Evolutionary conservation across 2,113 vertebrate species (phyloP).

Genomic region (Phrynosoma platyrhinos): DNA sequence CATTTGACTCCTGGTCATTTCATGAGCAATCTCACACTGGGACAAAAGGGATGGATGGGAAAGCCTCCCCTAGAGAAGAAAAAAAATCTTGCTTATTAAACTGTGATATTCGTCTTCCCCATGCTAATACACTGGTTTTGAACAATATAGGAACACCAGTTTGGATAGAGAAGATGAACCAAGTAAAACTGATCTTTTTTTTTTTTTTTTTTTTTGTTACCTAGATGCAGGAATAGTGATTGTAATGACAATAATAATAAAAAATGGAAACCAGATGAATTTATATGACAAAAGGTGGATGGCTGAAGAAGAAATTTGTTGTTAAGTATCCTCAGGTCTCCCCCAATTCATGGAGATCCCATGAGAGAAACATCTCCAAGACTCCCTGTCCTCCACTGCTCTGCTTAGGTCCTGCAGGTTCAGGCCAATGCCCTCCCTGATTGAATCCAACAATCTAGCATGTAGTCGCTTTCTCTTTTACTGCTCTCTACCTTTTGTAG

Average conservation of each 20-base stretch:
- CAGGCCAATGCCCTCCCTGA: too few relatives aligned
- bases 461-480: too few relatives aligned
- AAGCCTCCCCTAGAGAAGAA: not conserved
- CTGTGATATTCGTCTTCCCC: not conserved
- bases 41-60: not conserved
- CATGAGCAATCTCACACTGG: not conserved
- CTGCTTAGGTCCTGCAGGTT: too few relatives aligned
- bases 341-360: too few relatives aligned
- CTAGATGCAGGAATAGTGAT: not conserved
- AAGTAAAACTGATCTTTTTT: not conserved
- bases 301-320: rapidly evolving
- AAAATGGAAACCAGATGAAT: too few relatives aligned
- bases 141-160: not conserved
- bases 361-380: too few relatives aligned
- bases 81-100: not conserved
- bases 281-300: not conserved
- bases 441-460: too few relatives aligned
- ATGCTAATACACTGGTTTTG: not conserved
- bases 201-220: not conserved
- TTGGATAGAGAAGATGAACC: not conserved
- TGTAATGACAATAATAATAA: not conserved
- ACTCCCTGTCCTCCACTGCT: too few relatives aligned
- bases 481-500: too few relatives aligned
- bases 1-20: not conserved
- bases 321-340: too few relatives aligned